Evolutionary conservation across 2,888 invertebrate genomes (phyloP), one percentile per base, ranked within the genome.

Genomic region (Drosophila imparisetae): DNA sequence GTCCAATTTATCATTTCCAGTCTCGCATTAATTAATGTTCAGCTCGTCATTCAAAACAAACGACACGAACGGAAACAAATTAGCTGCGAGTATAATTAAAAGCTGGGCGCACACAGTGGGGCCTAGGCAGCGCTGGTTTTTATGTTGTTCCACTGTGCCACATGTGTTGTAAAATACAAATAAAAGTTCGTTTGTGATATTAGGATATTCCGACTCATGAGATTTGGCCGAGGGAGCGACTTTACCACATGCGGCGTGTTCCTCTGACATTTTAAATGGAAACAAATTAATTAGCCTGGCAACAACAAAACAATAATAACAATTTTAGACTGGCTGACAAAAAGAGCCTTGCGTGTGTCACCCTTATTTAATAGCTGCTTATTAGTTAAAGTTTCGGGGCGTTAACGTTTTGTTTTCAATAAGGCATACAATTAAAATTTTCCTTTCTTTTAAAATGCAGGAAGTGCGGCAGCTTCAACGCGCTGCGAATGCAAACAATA

Each of bases 1-100:
- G 66, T 64, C 66, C 57, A 76, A 79, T 81, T 81, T 63, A 81
- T 79, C 61, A 73, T 73, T 79, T 69, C 11, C 49, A 68, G 58
- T 62, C 65, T 53, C 57, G 66, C 70, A 65, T 66, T 81, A 81
- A 81, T 81, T 81, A 81, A 66, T 57, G 64, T 48, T 55, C 38
- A 76, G 79, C 79, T 79, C 62, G 64, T 38, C 66, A 76, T 68
- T 71, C 81, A 50, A 48, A 69, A 60, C 62, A 69, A 72, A 67
- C 62, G 24, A 10, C 58, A 63, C 45, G 50, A 69, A 61, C 32
- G 38, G 54, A 70, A 62, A 54, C 74, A 78, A 80, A 72, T 69
- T 69, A 65, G 66, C 63, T 63, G 24, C 38, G 50, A 63, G 60
- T 54, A 67, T 75, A 78, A 80, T 75, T 78, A 75, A 66, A 70